Conservation (phyloP, 2,113 vertebrate genomes). For the Malurus cyaneus region DNA sequence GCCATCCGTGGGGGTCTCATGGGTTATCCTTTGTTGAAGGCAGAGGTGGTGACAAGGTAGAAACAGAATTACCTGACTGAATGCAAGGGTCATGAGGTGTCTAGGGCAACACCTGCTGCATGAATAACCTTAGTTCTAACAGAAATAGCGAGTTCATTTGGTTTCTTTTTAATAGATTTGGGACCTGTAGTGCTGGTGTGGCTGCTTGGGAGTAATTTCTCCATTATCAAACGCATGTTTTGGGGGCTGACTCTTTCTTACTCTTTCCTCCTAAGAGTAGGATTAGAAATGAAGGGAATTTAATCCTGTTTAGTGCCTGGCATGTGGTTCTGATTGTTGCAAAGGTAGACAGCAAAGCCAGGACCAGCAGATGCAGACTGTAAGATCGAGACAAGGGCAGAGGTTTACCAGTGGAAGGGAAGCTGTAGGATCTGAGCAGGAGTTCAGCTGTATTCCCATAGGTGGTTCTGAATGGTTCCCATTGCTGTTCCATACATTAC, state of each 20-base stretch:
- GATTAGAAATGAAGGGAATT: background rate
- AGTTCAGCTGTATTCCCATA: background rate
- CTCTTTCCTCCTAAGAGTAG: background rate
- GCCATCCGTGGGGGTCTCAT: accelerated
- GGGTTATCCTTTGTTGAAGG: accelerated
- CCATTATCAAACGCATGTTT: accelerated
- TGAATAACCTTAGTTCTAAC: background rate
- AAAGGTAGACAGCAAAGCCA: background rate
- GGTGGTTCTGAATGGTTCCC: background rate
- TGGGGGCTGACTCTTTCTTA: background rate
- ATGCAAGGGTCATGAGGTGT: background rate
- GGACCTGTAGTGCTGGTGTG: background rate
- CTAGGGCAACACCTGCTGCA: background rate
- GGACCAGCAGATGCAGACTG: background rate
- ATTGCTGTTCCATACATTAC: background rate
- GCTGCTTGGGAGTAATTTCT: background rate
- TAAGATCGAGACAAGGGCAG: background rate
- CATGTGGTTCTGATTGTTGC: background rate
- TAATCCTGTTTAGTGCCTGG: accelerated
- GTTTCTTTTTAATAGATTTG: background rate
- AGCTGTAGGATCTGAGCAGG: background rate
- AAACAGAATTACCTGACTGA: background rate
- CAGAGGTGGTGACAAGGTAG: background rate
- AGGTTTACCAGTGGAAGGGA: background rate
- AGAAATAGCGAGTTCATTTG: background rate